Conservation (phyloP, 2,113 vertebrate species). For the Etheostoma cragini region DNA sequence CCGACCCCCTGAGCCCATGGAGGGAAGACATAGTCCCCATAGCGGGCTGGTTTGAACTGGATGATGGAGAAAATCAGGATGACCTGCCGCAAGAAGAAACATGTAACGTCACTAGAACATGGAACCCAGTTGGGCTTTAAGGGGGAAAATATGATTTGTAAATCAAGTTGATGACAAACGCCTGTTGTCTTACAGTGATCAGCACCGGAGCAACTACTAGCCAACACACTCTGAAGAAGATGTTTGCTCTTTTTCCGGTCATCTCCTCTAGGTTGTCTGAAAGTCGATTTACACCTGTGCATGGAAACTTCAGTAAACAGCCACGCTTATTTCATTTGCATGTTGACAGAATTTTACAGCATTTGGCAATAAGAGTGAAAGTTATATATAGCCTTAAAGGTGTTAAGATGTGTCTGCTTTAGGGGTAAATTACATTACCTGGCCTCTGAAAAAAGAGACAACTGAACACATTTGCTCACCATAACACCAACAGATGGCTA, state of each 20-base stretch:
- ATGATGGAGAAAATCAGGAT: slow-evolving; percentile 83
- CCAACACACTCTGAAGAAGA: slow-evolving; percentile 83
- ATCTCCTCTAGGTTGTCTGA: slow-evolving; percentile 81
- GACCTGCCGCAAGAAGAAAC: slow-evolving; percentile 67
- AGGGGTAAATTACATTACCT: neutral
- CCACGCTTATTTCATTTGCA: neutral
- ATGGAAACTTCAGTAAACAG: slow-evolving; percentile 13
- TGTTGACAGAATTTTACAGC: neutral
- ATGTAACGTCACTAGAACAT: neutral
- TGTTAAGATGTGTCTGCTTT: no score
- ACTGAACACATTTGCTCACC: slow-evolving; percentile 65
- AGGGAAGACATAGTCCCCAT: slow-evolving; percentile 81
- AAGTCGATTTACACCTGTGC: slow-evolving; percentile 78
- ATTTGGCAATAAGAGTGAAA: neutral
- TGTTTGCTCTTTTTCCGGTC: slow-evolving; percentile 75
- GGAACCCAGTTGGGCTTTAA: neutral
- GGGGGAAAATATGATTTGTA: neutral
- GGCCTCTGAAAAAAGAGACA: slow-evolving; percentile 2
- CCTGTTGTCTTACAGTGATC: slow-evolving; percentile 70
- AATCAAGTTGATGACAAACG: neutral
- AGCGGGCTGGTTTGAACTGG: slow-evolving; percentile 84
- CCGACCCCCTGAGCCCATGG: slow-evolving; percentile 84
- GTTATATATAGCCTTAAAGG: neutral
- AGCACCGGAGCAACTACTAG: slow-evolving; percentile 75
- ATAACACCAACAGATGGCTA: slow-evolving; percentile 81